Base-by-base conservation (phyloP, 2,888 invertebrate species). In the Ormyrus rosae region DNA sequence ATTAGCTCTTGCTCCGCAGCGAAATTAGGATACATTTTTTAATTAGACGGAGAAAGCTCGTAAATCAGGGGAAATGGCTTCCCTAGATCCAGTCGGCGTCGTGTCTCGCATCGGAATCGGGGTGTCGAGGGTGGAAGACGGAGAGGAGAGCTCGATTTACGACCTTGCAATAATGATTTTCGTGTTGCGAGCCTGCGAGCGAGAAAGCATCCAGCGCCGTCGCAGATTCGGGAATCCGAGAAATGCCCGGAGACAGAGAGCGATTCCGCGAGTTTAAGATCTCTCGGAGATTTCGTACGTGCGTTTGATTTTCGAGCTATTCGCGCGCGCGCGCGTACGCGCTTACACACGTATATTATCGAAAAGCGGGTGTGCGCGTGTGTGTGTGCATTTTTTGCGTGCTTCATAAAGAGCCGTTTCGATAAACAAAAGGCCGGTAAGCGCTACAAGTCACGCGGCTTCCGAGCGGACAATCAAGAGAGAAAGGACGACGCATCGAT, bases 141-240 rank as follows among this genome's bases (percentile, higher is more conserved):
- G 77, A 58, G 65, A n/a, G 19, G 34, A 56, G 70, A 56, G 64
- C 51, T 76, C 71, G 73, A 81, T 81, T 81, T 81, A 81, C 81
- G 81, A 63, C 72, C 77, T 68, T 19, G 73, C 76, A 81, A 73
- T 81, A 81, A 77, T 81, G 81, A 81, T 81, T 81, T 81, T 81
- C 77, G 71, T 67, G 80, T 80, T 80, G 70, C 80, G 80, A 65
- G 64, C 80, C 34, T 46, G 34, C 11, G 56, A 63, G 77, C 77
- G 77, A 78, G 73, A 55, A 46, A 61, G 74, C 71, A 61, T 56
- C 34, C 9, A 34, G 53, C 67, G 61, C 46, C 56, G 56, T 53
- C 78, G 67, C 60, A 34, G 73, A 75, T 67, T 68, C 61, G 81
- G 70, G 78, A 81, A 78, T 78, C 81, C 48, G 74, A 81, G 77